phyloP scores from a whole-genome alignment of 2,888 invertebrate genomes.

The Conchocele bisecta region DNA sequence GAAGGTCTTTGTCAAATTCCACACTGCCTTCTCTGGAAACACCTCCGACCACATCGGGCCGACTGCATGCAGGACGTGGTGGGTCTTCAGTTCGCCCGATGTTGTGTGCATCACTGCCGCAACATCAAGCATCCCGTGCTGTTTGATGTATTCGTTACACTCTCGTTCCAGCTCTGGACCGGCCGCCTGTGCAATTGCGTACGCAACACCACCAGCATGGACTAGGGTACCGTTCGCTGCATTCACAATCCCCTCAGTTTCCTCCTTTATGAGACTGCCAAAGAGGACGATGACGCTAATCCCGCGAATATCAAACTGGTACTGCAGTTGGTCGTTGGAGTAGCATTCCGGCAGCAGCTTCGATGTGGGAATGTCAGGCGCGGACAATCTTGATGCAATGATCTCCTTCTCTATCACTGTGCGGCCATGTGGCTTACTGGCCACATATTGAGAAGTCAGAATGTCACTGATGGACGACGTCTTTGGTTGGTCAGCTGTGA shows the following conservation, averaged over 20 bases:
- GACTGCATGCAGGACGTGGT: conserved; percentile 53
- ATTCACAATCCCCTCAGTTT: conserved; percentile 59
- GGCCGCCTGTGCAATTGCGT: conserved; percentile 51
- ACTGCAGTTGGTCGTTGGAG: conserved; percentile 31
- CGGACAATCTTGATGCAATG: too few species aligned
- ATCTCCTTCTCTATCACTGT: too few species aligned
- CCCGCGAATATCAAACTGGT: conserved; percentile 25
- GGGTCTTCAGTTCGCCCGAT: conserved; percentile 38
- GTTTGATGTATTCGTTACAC: conserved; percentile 34
- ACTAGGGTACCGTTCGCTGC: conserved; percentile 55
- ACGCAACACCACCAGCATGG: conserved; percentile 57
- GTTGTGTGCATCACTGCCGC: conserved; percentile 49
- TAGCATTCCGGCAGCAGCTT: conserved; percentile 39
- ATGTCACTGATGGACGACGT: too few species aligned
- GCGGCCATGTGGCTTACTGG: too few species aligned
- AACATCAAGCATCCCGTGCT: conserved; percentile 38
- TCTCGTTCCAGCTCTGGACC: conserved; percentile 45
- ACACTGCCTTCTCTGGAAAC: conserved; percentile 17
- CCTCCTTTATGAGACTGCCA: conserved; percentile 45
- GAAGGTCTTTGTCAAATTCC: conserved; percentile 46
- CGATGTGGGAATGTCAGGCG: too few species aligned
- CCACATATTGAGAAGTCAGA: too few species aligned
- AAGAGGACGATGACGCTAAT: conserved; percentile 46
- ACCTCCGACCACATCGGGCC: conserved; percentile 58
- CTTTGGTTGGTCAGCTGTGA: too few species aligned